These are phyloP conservation scores for Malurus melanocephalus DNA, from an alignment of 2,113 vertebrate species.

Conservation along the genomic window DNA sequence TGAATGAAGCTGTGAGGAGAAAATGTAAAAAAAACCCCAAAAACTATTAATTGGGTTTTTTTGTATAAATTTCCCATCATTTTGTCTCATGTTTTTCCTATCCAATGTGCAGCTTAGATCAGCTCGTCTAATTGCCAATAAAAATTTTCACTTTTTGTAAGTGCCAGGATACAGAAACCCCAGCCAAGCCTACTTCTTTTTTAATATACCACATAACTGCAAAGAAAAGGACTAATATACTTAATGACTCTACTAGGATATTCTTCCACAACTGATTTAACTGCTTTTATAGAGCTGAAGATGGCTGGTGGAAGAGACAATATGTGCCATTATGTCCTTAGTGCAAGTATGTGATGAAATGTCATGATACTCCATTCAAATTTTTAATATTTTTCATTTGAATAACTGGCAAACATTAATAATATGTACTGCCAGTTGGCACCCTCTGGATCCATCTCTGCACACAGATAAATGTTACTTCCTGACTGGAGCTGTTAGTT, in stretches of 20 bases:
- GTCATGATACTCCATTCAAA: background rate
- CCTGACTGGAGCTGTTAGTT: background rate
- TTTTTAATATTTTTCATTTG: background rate
- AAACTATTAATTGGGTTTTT: rapidly evolving
- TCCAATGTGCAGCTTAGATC: rapidly evolving
- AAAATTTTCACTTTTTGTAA: background rate
- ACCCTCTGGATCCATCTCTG: background rate
- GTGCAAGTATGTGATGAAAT: background rate
- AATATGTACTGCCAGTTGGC: background rate
- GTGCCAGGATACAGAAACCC: background rate
- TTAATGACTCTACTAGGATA: background rate
- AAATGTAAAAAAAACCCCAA: background rate
- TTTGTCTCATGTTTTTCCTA: background rate
- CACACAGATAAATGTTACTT: background rate
- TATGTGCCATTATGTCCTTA: background rate
- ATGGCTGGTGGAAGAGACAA: background rate
- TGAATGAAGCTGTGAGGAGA: background rate
- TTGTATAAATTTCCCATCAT: background rate
- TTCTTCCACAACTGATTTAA: background rate
- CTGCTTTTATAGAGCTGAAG: background rate
- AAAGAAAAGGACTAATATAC: background rate
- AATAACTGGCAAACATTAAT: background rate
- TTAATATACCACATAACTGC: background rate
- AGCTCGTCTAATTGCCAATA: background rate
- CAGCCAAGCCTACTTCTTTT: background rate